phyloP scores from a whole-genome alignment of 1,140 invertebrate genomes.

The Rhynchophorus ferrugineus region DNA sequence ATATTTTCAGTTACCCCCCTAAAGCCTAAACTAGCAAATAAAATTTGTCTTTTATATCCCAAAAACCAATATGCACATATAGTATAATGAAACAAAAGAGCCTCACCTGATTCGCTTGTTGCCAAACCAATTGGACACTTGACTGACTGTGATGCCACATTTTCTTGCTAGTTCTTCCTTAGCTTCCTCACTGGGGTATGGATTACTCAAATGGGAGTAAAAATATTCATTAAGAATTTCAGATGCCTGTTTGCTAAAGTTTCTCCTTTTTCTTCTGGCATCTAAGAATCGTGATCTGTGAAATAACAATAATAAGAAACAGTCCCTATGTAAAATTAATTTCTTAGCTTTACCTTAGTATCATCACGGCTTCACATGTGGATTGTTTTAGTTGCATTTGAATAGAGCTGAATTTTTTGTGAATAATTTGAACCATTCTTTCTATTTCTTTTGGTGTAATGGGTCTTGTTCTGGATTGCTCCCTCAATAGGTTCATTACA shows the following conservation, averaged over 20 bases:
- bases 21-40: no score
- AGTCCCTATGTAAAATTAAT: not conserved
- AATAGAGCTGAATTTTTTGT: conserved; percentile 99
- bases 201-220: conserved; percentile 98
- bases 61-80: not conserved
- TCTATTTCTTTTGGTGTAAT: conserved; percentile 96
- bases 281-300: conserved; percentile 78
- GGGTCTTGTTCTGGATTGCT: conserved; percentile 94
- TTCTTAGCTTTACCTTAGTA: conserved; percentile 58
- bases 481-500: conserved; percentile 95
- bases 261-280: conserved; percentile 95
- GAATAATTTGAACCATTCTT: conserved; percentile 99
- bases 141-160: conserved; percentile 96
- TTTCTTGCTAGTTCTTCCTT: conserved; percentile 99
- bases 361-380: conserved; percentile 99
- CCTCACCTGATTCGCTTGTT: conserved; percentile 95
- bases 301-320: conserved; percentile 1
- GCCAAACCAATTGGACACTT: conserved; percentile 99
- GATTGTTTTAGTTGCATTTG: conserved; percentile 99
- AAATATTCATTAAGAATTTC: conserved; percentile 99
- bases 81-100: no score
- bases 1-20: no score
- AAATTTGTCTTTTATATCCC: not conserved
- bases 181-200: conserved; percentile 98
- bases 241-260: conserved; percentile 99